phyloP scores from a whole-genome alignment of 1,140 invertebrate species.

The Monochamus saltuarius region DNA sequence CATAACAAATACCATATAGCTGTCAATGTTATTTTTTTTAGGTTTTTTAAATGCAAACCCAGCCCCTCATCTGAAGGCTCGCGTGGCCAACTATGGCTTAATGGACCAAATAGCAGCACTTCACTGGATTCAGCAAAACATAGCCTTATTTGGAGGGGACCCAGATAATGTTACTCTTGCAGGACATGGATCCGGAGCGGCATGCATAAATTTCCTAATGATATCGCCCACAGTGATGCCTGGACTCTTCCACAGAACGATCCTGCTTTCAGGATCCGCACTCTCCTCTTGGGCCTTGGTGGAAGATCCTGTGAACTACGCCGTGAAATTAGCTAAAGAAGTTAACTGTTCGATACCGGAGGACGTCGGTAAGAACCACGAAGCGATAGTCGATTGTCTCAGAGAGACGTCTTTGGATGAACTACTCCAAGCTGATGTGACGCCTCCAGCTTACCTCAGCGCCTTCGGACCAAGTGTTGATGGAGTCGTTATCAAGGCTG shows the following conservation, averaged over 20 bases:
- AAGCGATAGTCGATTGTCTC: slow-evolving; percentile 78
- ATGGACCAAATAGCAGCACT: slow-evolving; percentile 92
- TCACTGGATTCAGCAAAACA: slow-evolving; percentile 91
- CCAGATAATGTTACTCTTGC: slow-evolving; percentile 85
- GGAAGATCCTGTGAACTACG: slow-evolving; percentile 84
- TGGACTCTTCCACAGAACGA: slow-evolving; percentile 85
- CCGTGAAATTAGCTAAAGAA: slow-evolving; percentile 77
- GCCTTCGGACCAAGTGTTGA: slow-evolving; percentile 85
- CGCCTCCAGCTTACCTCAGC: slow-evolving; percentile 79
- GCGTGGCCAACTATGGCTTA: slow-evolving; percentile 88
- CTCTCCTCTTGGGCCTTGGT: slow-evolving; percentile 90
- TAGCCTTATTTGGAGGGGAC: slow-evolving; percentile 87
- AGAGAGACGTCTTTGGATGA: slow-evolving; percentile 75
- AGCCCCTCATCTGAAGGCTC: slow-evolving; percentile 72
- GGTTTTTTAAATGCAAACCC: slow-evolving; percentile 85
- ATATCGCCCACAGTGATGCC: slow-evolving; percentile 89
- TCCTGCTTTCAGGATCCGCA: slow-evolving; percentile 90
- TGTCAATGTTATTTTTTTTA: slow-evolving; percentile 55
- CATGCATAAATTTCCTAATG: slow-evolving; percentile 93
- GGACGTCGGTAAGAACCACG: slow-evolving; percentile 74
- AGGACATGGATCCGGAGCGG: slow-evolving; percentile 92
- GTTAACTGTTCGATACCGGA: slow-evolving; percentile 85
- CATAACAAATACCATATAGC: too few species aligned
- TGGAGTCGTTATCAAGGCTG: slow-evolving; percentile 80
- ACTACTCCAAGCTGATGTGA: slow-evolving; percentile 75